These are phyloP conservation scores for Monodelphis domestica DNA, from an alignment of 2,797 vertebrate genomes.

Conservation along the genomic window DNA sequence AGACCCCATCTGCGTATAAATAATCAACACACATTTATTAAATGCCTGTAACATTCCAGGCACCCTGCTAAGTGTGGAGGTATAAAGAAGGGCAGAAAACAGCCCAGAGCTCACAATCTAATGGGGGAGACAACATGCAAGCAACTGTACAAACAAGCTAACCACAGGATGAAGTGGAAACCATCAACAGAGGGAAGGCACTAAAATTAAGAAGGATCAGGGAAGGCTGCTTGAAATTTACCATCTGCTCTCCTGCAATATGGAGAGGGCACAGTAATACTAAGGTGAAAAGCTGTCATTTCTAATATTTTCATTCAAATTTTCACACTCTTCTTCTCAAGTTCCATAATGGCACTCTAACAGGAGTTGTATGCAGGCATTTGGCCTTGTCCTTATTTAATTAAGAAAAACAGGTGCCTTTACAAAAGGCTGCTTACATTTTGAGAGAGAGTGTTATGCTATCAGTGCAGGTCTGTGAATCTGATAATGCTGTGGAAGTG, in stretches of 20 bases:
- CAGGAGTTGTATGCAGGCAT: slow-evolving; percentile 71
- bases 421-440: slow-evolving; percentile 15
- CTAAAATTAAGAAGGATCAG: not conserved
- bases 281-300: slow-evolving; percentile 85
- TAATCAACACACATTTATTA: not conserved
- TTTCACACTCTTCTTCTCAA: slow-evolving; percentile 80
- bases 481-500: not conserved
- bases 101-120: not conserved
- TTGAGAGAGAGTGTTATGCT: slow-evolving; percentile 13
- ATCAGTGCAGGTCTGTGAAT: not conserved
- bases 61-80: not conserved
- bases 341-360: slow-evolving; percentile 67
- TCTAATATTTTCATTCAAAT: slow-evolving; percentile 82
- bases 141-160: not conserved
- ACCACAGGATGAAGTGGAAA: not conserved
- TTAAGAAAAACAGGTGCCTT: not conserved
- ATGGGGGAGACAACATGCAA: not conserved
- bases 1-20: not conserved
- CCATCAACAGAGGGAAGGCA: not conserved
- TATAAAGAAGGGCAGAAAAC: not conserved
- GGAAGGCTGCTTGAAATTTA: slow-evolving; percentile 77
- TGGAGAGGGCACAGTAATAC: slow-evolving; percentile 81
- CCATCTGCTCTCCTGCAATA: slow-evolving; percentile 85
- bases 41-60: not conserved
- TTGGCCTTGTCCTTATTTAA: slow-evolving; percentile 69